A percentile compares a stretch with the other conserved stretches of the same genome.
These are phyloP conservation scores for Punctoribates punctum DNA, from an alignment of 2,888 invertebrate species.

Conservation along the genomic window DNA sequence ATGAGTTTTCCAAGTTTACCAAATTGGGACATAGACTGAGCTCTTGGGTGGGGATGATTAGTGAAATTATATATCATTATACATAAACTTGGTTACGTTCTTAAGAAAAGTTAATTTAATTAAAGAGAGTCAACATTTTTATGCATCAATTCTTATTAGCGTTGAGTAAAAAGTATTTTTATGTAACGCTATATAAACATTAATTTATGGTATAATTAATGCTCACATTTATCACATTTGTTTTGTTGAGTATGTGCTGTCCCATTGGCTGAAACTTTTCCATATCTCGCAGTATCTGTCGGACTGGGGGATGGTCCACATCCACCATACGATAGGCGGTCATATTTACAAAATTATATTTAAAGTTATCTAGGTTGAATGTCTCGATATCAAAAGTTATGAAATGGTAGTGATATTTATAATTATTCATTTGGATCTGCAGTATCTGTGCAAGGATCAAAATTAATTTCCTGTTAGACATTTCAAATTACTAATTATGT, in stretches of 20 bases:
- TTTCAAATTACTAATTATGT: too few species aligned
- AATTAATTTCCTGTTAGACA: neutral
- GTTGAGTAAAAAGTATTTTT: neutral
- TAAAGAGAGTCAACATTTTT: neutral
- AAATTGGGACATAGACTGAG: too few species aligned
- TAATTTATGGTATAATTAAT: neutral
- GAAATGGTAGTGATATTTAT: constrained; percentile 88
- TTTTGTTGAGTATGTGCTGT: constrained; percentile 45
- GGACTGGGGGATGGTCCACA: constrained; percentile 68
- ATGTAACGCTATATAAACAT: constrained; percentile 17
- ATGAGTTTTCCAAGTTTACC: too few species aligned
- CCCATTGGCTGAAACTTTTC: constrained; percentile 68
- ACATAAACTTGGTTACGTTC: too few species aligned
- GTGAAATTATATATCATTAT: too few species aligned
- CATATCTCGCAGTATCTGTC: constrained; percentile 75
- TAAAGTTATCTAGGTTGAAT: constrained; percentile 61
- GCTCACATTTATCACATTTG: constrained; percentile 46
- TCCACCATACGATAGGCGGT: constrained; percentile 86
- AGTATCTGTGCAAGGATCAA: constrained; percentile 66
- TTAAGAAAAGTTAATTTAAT: too few species aligned
- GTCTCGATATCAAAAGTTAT: constrained; percentile 66
- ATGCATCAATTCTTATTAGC: constrained; percentile 1
- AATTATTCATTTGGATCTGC: constrained; percentile 91
- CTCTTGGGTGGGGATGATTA: too few species aligned
- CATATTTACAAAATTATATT: constrained; percentile 88